Conservation (phyloP, 2,888 invertebrate species). For the Eumerus sabulonum region DNA sequence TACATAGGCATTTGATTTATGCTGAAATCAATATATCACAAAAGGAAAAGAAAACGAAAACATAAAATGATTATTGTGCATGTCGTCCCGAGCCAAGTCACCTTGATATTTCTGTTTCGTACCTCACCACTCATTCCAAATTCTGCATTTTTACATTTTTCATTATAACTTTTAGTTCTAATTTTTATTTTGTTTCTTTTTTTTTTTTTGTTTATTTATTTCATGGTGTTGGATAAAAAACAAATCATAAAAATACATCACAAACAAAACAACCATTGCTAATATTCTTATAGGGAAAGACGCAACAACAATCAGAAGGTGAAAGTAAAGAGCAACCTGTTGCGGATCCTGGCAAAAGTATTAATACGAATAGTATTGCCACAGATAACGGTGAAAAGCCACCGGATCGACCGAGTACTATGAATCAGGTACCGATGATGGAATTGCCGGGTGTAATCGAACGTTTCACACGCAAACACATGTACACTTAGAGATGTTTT, state of each 20-base stretch:
- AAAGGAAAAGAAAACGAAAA: too few relatives aligned
- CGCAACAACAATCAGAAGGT: conserved; percentile 68
- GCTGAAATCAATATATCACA: too few relatives aligned
- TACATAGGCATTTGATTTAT: too few relatives aligned
- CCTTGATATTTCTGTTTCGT: conserved; percentile 5
- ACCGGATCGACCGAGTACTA: conserved; percentile 65
- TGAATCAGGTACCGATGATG: conserved; percentile 70
- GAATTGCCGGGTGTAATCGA: conserved; percentile 26
- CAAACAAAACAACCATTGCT: conserved; percentile 45
- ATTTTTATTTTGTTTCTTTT: conserved; percentile 25
- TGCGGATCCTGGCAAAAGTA: conserved; percentile 57
- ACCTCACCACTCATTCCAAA: conserved; percentile 9
- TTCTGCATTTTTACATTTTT: conserved; percentile 9
- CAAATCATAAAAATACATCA: conserved; percentile 38
- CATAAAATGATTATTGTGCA: conserved; percentile 12
- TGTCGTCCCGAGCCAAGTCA: not conserved
- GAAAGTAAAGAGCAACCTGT: conserved; percentile 69
- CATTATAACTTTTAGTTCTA: not conserved
- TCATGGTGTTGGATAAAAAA: conserved; percentile 40
- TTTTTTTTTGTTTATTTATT: conserved; percentile 25
- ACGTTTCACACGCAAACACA: conserved; percentile 8
- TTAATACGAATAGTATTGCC: conserved; percentile 53
- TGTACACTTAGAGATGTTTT: conserved; percentile 29
- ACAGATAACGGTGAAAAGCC: conserved; percentile 56
- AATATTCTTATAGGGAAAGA: conserved; percentile 71